Evolutionary conservation across 2,888 invertebrate genomes (phyloP), one percentile per base, ranked within the genome.

Genomic region (Ectemnius cavifrons): DNA sequence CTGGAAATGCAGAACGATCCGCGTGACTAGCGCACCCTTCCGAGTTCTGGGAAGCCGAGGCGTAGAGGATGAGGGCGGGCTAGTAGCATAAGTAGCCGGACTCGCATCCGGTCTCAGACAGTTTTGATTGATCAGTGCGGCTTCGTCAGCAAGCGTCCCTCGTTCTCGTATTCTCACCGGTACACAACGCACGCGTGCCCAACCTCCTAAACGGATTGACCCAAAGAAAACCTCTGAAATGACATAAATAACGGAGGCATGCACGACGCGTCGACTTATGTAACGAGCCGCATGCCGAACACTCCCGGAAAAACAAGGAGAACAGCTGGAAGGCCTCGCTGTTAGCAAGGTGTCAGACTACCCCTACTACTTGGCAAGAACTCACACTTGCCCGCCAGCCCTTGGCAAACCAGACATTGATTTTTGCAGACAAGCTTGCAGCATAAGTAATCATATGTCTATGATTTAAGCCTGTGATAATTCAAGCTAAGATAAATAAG

Each of bases 221-320:
- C 90, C 81, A 84, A 87, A 87, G 89, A 90, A 90, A 90, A 89
- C 88, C 89, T 89, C 87, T 89, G 85, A 89, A 90, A 89, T 88
- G 88, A 87, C 89, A 88, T 85, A 87, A 90, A 90, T 89, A 86
- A 88, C 84, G 79, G 66, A 65, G 52, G 68, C 79, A 71, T 72
- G 71, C 82, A 78, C 80, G 78, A 78, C 72, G 79, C 80, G 80
- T 69, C 77, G 68, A 75, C 80, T 88, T 87, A 88, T 49, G 78
- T 86, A 88, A 88, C 79, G 63, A 46, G 64, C 46, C 37, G 11
- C 37, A 37, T 45, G 68, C 71, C 45, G 56, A 49, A 64, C 49
- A 46, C 13, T 13, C 37, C 28, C 23, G 14, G 52, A 71, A 63
- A 74, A 74, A 63, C 60, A 18, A 52, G 56, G 11, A 60, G 28